Evolutionary conservation across 2,797 vertebrate genomes (phyloP).

Genomic region (Galago senegalensis): DNA sequence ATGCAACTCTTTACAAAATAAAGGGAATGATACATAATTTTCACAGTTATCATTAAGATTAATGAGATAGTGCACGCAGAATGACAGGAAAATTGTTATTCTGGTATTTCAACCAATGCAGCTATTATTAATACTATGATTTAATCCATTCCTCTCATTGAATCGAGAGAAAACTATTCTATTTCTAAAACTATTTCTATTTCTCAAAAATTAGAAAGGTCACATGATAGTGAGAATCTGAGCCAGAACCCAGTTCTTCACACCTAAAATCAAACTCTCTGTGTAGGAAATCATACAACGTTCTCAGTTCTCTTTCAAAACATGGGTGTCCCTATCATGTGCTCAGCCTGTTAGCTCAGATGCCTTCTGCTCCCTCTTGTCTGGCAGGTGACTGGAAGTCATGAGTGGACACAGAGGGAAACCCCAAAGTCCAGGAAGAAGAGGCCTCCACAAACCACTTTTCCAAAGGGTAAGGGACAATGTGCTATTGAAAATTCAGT

Average conservation of each 20-base stretch:
- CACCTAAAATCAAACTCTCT: not conserved
- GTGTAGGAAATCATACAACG: not conserved
- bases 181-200: too few species aligned
- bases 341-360: not conserved
- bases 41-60: not conserved
- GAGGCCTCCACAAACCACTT: accelerated
- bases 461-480: not conserved
- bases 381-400: not conserved
- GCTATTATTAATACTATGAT: not conserved
- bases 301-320: not conserved
- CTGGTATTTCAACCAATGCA: not conserved
- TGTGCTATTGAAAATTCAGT: not conserved
- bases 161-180: not conserved
- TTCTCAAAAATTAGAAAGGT: too few species aligned
- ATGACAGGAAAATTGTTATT: not conserved
- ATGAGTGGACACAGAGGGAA: too few species aligned
- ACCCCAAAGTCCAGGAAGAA: not conserved
- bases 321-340: not conserved
- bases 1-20: not conserved
- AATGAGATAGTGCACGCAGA: not conserved
- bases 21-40: not conserved
- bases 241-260: not conserved
- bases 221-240: not conserved
- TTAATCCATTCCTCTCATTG: not conserved
- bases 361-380: not conserved